phyloP scores from a whole-genome alignment of 2,888 invertebrate genomes.

The Trachelus iudaicus region DNA sequence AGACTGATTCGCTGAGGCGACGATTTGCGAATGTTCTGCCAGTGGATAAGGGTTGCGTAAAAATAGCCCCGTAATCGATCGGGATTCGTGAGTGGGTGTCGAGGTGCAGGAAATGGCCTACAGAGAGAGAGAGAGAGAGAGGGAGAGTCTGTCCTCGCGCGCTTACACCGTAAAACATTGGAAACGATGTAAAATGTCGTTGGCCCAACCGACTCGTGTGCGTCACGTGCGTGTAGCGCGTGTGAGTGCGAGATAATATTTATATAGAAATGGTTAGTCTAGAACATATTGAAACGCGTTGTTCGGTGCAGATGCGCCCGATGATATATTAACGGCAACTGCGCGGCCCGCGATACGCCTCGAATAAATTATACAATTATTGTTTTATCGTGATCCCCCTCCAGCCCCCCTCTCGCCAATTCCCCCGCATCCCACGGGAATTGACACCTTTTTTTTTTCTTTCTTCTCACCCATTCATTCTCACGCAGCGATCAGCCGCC shows the following conservation, averaged over 20 bases:
- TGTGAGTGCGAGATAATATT: slow-evolving; percentile 35
- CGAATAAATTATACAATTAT: slow-evolving; percentile 65
- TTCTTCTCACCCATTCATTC: too few species aligned
- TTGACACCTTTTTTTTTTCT: too few species aligned
- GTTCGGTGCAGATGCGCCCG: slow-evolving; percentile 64
- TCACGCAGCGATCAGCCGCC: too few species aligned
- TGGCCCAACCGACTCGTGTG: not conserved
- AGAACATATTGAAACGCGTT: slow-evolving; percentile 64
- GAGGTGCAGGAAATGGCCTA: too few species aligned
- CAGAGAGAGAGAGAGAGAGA: too few species aligned
- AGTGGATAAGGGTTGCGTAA: too few species aligned
- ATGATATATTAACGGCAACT: slow-evolving; percentile 66
- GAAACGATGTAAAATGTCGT: not conserved
- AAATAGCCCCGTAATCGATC: too few species aligned
- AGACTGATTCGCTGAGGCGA: too few species aligned
- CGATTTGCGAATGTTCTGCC: too few species aligned
- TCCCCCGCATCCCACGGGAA: not conserved
- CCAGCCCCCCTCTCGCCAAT: slow-evolving; percentile 1
- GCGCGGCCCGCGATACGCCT: slow-evolving; percentile 58
- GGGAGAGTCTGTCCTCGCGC: too few species aligned
- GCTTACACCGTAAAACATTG: not conserved
- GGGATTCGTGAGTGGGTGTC: too few species aligned
- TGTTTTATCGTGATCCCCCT: slow-evolving; percentile 57
- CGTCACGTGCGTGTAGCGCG: not conserved
- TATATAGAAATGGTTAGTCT: slow-evolving; percentile 55